These are phyloP conservation scores for Pedetes capensis DNA, from an alignment of 2,113 vertebrate species.

Conservation along the genomic window DNA sequence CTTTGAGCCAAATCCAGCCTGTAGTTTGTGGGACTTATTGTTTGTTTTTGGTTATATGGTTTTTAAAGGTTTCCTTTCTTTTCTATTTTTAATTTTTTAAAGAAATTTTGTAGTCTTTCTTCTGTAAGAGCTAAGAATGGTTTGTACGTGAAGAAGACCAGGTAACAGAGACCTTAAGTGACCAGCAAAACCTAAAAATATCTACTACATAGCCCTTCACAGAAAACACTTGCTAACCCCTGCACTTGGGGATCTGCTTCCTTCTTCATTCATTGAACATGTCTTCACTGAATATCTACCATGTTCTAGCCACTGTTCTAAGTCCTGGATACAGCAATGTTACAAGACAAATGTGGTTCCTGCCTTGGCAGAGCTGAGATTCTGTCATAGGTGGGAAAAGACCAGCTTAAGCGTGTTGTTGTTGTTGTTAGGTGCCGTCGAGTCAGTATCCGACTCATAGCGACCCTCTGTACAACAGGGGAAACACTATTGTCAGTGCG, in stretches of 20 bases:
- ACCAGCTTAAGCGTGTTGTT: no score
- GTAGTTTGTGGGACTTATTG: no score
- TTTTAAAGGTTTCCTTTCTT: background rate
- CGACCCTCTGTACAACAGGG: no score
- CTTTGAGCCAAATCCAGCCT: background rate
- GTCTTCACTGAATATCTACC: background rate
- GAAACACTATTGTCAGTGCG: no score
- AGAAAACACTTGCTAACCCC: background rate
- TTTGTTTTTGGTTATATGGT: background rate
- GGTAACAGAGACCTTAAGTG: background rate
- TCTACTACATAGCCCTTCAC: background rate
- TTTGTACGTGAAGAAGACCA: background rate
- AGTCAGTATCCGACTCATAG: no score
- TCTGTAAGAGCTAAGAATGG: background rate
- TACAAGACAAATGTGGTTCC: background rate
- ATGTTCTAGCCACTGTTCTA: background rate
- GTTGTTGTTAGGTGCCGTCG: no score
- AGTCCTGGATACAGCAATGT: no score
- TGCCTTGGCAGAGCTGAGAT: background rate
- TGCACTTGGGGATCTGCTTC: background rate
- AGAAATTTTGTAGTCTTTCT: background rate
- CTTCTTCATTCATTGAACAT: background rate
- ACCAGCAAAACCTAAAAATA: background rate
- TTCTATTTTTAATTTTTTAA: background rate
- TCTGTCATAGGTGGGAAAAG: background rate